Evolutionary conservation across 2,113 vertebrate species (phyloP), one percentile per base, ranked within the genome.

Genomic region (Barbus barbus): DNA sequence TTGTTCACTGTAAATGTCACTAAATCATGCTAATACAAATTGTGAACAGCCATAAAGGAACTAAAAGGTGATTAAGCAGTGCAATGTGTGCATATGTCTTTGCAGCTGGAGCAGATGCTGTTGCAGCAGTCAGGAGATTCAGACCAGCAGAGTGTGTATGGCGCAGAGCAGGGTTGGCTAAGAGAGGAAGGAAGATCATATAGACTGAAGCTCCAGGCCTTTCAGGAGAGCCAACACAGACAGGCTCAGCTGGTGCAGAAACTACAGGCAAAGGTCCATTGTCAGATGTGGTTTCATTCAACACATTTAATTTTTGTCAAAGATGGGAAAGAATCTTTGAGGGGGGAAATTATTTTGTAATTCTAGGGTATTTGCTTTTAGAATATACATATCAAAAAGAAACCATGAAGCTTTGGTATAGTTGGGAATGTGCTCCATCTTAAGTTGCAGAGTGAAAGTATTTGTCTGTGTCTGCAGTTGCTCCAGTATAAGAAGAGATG

Each of bases 231-330:
- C 51, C 96, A 96, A 89, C 93, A 94, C 86, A 93, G 91, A 84
- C 95, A 96, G 84, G 94, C 91, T 9, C 95, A 94, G 77, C 91
- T 95, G 24, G 95, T 95, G 48, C 94, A 95, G 86, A 95, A 92
- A 87, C 93, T 96, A 60, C 95, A 96, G 87, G 90, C 85, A 83
- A 96, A 96, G 94, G 96, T 96, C 85, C 76, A 72, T n/a, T 79
- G n/a, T 63, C 44, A 31, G 73, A 76, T 76, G 18, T 76, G 22
- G 33, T 61, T 14, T 28, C 56, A 26, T 60, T 38, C 48, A 77
- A 22, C 44, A 13, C 22, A 41, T 28, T 26, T 20, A 11, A 53
- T 76, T 76, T n/a, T 76, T 2, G 33, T 38, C 33, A 38, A 41
- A 71, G 22, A 41, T 41, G 22, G 67, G 4, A 41, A 71, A 22